Conservation (phyloP, 64 coral and sea anemone genomes). For the Dendrophyllia cribrosa region DNA sequence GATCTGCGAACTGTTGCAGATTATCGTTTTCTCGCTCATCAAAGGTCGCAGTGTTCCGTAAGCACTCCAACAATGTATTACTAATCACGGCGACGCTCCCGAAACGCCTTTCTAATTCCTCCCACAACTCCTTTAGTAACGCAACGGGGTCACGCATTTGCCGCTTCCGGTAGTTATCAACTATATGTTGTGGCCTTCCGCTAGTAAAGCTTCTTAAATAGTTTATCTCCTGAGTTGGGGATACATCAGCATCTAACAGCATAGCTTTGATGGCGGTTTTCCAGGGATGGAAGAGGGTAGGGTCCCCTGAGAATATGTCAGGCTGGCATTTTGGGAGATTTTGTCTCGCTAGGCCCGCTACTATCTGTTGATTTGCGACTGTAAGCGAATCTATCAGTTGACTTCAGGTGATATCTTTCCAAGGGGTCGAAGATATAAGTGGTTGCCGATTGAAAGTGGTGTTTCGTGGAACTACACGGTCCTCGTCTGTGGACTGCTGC, state of each 20-base stretch:
- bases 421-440: constrained; percentile 40
- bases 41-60: constrained; percentile 3
- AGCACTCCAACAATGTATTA: constrained; percentile 14
- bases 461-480: background rate
- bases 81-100: constrained; percentile 34
- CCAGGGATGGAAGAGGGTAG: constrained; percentile 70
- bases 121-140: constrained; percentile 49
- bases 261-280: constrained; percentile 53
- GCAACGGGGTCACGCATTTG: constrained; percentile 15
- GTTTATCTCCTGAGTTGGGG: constrained; percentile 40
- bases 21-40: constrained; percentile 47
- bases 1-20: constrained; percentile 6
- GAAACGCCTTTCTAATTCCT: constrained; percentile 56
- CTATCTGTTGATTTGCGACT: constrained; percentile 52
- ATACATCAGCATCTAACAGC: constrained; percentile 23
- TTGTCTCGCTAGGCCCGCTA: constrained; percentile 60
- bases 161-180: constrained; percentile 65
- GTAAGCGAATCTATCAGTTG: constrained; percentile 41
- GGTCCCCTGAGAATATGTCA: constrained; percentile 59
- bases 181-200: constrained; percentile 48
- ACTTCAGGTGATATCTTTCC: constrained; percentile 43
- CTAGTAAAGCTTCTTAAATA: constrained; percentile 60
- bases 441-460: constrained; percentile 12
- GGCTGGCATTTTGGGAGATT: constrained; percentile 76
- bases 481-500: background rate